Conservation (phyloP, 2,888 invertebrate genomes). For the Camponotus fellah region DNA sequence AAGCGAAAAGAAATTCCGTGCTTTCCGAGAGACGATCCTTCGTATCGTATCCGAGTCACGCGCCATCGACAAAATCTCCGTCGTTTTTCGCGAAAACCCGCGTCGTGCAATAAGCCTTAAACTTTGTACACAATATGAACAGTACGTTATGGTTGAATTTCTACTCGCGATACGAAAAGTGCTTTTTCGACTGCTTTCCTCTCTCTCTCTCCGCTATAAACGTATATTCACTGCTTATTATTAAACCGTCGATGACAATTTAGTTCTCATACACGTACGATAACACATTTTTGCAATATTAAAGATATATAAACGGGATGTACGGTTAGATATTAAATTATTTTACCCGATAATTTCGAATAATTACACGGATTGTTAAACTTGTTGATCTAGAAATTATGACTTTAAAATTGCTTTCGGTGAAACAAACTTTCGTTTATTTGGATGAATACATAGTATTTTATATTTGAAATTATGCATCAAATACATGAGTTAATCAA, state of each 20-base stretch:
- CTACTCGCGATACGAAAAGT: constrained; percentile 1
- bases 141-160: constrained; percentile 40
- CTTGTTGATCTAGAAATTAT: constrained; percentile 11
- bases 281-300: not conserved
- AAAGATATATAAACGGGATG: not conserved
- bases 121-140: constrained; percentile 41
- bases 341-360: constrained; percentile 1
- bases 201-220: not conserved
- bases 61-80: constrained; percentile 66
- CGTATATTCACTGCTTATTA: constrained; percentile 15
- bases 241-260: constrained; percentile 6
- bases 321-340: not conserved
- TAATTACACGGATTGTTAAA: not conserved
- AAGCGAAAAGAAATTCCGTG: constrained; percentile 56
- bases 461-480: constrained; percentile 8
- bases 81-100: constrained; percentile 63
- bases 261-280: not conserved
- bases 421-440: not conserved
- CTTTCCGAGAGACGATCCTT: constrained; percentile 53
- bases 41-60: constrained; percentile 70
- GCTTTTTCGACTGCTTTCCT: not conserved
- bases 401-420: constrained; percentile 18
- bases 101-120: constrained; percentile 46
- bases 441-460: not conserved
- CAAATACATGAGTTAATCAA: not conserved